These are phyloP conservation scores for Ophion slaviceki DNA, from an alignment of 2,888 invertebrate species.

Conservation along the genomic window DNA sequence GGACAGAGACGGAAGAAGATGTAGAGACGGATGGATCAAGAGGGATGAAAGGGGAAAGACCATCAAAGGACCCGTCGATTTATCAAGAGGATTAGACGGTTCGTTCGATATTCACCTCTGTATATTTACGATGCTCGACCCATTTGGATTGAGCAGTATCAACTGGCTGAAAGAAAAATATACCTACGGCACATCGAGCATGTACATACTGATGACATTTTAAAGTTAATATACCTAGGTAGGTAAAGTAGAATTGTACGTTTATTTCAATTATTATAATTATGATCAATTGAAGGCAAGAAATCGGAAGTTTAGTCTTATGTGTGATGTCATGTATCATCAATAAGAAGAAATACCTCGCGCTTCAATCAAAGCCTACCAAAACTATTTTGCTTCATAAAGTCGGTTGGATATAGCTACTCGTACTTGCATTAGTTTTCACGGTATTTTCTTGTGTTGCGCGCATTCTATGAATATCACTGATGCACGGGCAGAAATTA, in stretches of 20 bases:
- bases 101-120: conserved; percentile 12
- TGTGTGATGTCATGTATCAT: conserved; percentile 1
- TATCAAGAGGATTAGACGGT: conserved; percentile 16
- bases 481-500: too few species aligned
- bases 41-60: background rate
- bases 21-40: background rate
- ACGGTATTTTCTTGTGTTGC: too few species aligned
- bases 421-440: too few species aligned
- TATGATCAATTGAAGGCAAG: background rate
- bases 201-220: conserved; percentile 2
- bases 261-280: background rate
- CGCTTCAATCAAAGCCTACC: too few species aligned
- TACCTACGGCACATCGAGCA: background rate
- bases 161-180: conserved; percentile 12
- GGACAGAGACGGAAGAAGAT: background rate
- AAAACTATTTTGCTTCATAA: too few species aligned
- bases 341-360: background rate
- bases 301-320: background rate
- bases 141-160: conserved; percentile 57
- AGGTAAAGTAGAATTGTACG: background rate
- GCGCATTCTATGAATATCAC: too few species aligned
- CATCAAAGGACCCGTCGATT: conserved; percentile 34
- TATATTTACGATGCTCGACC: conserved; percentile 71
- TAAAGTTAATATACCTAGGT: background rate
- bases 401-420: too few species aligned